Conservation (phyloP, 2,113 vertebrate genomes). For the Ondatra zibethicus region DNA sequence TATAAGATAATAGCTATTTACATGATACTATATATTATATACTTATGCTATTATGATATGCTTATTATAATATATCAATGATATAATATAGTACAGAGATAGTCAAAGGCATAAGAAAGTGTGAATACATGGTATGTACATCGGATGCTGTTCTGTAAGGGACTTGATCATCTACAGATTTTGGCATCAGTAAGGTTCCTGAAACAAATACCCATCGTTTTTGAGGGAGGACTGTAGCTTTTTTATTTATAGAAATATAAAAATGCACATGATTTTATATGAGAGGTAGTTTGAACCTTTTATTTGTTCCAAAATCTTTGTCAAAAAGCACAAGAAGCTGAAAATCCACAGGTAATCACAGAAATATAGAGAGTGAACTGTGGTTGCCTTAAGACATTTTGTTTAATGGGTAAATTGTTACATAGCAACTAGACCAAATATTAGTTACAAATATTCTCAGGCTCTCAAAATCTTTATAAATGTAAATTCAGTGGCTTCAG, state of each 20-base stretch:
- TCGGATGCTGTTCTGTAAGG: background rate
- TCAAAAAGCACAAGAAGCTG: background rate
- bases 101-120: background rate
- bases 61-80: background rate
- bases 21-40: background rate
- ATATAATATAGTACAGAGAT: background rate
- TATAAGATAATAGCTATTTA: background rate
- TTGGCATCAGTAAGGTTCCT: background rate
- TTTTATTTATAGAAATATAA: background rate
- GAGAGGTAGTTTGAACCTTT: background rate
- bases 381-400: background rate
- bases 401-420: conserved; percentile 19
- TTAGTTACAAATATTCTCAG: conserved; percentile 13
- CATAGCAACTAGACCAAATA: background rate
- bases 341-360: background rate
- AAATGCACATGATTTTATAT: background rate
- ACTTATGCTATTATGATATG: background rate
- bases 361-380: background rate
- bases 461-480: background rate
- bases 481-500: background rate
- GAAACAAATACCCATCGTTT: background rate
- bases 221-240: background rate
- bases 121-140: background rate
- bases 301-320: background rate
- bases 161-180: background rate